Evolutionary conservation across 2,797 vertebrate genomes (phyloP).

Genomic region (Characodon lateralis): DNA sequence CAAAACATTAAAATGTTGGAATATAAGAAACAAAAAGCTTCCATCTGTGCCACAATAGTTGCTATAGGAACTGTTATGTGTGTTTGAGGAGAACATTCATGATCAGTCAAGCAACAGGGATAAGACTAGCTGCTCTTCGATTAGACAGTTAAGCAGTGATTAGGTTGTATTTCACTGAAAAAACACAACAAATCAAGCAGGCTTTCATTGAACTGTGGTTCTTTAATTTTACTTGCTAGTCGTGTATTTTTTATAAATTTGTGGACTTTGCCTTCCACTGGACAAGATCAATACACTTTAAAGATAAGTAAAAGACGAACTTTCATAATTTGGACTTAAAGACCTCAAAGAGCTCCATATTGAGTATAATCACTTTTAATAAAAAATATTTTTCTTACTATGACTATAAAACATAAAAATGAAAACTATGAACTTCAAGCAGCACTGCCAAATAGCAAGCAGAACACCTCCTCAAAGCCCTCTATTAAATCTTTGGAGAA

Average conservation of each 20-base stretch:
- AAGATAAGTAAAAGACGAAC: neutral
- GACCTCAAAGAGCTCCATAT: neutral
- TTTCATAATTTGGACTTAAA: neutral
- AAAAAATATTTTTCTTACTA: neutral
- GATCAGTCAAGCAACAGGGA: conserved; percentile 25
- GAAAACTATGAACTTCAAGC: neutral
- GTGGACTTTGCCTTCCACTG: neutral
- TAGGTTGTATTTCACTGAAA: conserved; percentile 20
- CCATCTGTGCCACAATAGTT: conserved; percentile 27
- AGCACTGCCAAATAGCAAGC: neutral
- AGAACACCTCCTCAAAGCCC: neutral
- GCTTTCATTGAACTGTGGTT: conserved; percentile 5
- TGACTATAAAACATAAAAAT: neutral
- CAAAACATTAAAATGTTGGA: neutral
- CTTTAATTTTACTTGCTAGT: conserved; percentile 5
- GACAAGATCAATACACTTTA: neutral
- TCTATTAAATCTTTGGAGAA: neutral
- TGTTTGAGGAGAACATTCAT: conserved; percentile 18
- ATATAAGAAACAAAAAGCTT: neutral
- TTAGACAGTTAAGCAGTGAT: conserved; percentile 26
- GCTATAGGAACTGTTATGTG: conserved; percentile 37
- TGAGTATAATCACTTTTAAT: neutral
- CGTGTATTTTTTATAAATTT: neutral
- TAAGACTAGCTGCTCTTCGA: conserved; percentile 24
- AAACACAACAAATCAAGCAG: conserved; percentile 27